phyloP scores from a whole-genome alignment of 2,888 invertebrate species.

The Hesperia comma region DNA sequence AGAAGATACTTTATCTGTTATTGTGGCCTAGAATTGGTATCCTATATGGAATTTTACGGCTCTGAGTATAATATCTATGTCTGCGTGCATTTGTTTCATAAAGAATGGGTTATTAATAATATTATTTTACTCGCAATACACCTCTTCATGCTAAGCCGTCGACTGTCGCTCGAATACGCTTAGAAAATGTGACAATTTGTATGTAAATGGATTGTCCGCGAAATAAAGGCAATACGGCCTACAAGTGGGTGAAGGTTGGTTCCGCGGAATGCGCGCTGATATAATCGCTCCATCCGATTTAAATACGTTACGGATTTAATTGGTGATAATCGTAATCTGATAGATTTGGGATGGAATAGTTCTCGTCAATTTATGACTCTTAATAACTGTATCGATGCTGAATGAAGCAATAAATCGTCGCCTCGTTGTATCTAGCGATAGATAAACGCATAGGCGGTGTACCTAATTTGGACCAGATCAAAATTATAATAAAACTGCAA shows the following conservation, averaged over 20 bases:
- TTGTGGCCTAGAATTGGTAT: no score
- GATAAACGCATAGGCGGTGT: no score
- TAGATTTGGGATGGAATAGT: constrained; percentile 2
- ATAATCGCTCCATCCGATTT: constrained; percentile 23
- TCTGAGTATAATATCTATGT: no score
- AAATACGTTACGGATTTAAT: constrained; percentile 18
- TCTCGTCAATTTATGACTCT: background rate
- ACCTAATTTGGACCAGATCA: no score
- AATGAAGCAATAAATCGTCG: background rate
- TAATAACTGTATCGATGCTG: constrained; percentile 3
- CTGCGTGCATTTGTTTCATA: background rate
- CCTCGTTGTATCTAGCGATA: background rate
- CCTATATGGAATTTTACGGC: no score
- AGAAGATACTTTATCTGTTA: no score
- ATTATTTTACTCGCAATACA: background rate
- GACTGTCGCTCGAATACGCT: constrained; percentile 17
- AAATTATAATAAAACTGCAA: no score
- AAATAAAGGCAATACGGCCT: constrained; percentile 49
- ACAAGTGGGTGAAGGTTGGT: constrained; percentile 42
- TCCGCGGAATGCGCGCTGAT: constrained; percentile 36
- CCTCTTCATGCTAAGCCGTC: background rate
- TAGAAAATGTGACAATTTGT: constrained; percentile 54
- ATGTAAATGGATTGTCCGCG: constrained; percentile 55
- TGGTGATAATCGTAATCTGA: constrained; percentile 1
- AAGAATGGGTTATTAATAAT: background rate